Conservation (phyloP, 1,140 invertebrate genomes). For the Macrobrachium rosenbergii region DNA sequence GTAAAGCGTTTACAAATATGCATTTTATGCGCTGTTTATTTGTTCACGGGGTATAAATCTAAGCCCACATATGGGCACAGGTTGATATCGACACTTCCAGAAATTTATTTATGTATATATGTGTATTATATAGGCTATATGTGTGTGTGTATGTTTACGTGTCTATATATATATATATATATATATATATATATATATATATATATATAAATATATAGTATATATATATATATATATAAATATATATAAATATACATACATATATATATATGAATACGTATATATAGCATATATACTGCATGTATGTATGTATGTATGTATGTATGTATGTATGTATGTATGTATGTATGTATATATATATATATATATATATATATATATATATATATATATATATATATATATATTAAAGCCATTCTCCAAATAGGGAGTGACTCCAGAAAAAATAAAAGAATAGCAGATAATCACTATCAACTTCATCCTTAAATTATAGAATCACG, state of each 20-base stretch:
- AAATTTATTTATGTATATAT: not conserved
- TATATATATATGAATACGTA: no score
- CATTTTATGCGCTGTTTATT: no score
- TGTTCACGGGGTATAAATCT: no score
- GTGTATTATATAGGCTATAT: no score
- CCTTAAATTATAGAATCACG: no score
- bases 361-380: not conserved
- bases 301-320: not conserved
- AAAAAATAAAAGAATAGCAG: no score
- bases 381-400: not conserved
- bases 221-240: not conserved
- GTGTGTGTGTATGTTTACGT: no score
- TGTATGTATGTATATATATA: not conserved
- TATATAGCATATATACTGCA: no score
- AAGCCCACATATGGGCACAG: not conserved
- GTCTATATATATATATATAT: not conserved
- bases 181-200: conserved; percentile 1
- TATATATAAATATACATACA: not conserved
- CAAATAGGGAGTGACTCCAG: no score
- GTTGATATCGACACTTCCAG: not conserved
- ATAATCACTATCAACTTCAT: no score
- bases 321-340: not conserved
- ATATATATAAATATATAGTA: not conserved
- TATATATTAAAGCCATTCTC: not conserved
- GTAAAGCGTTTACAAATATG: no score